Evolutionary conservation across 1,140 invertebrate genomes (phyloP), one percentile per base, ranked within the genome.

Genomic region (Phthorimaea operculella): DNA sequence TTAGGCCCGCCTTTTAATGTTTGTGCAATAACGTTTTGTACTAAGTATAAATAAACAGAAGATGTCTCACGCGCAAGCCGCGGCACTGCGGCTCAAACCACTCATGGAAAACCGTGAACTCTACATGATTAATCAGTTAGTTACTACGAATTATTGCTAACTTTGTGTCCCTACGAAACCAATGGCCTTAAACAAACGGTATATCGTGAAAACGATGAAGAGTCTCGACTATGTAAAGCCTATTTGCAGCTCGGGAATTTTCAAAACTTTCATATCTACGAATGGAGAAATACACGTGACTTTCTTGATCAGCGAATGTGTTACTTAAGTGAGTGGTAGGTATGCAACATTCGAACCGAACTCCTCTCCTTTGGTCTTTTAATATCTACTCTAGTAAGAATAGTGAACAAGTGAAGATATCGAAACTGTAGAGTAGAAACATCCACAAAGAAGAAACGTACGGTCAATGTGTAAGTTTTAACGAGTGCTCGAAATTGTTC

Each of bases 401-500:
- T 68, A 76, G 75, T 76, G 72, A 76, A 73, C 66, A 69, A 78
- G 74, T 74, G 72, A 79, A 79, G 72, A 80, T 74, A 73, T 74
- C 60, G 71, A 76, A 75, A 76, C 65, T 73, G 68, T 56, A 76
- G 65, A 77, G 69, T 73, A 70, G 71, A 79, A 75, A 76, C 63
- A 68, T 73, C 66, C 72, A 79, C 74, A 74, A 77, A 78, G 79
- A 80, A 82, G 79, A 70, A 76, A 77, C 76, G 72, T 70, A 81
- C 74, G 81, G 78, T 72, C 75, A 82, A 79, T 83, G 81, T 84
- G 81, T 84, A 75, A 82, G 75, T 76, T 81, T 84, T 84, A 84
- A 84, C 81, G 74, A 84, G 81, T 84, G 81, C 81, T 81, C 68
- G 68, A 80, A 79, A 79, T 79, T 81, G 75, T 72, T 80, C 72